Base-by-base conservation (phyloP, 2,888 invertebrate species). In the Polydrusus cervinus region DNA sequence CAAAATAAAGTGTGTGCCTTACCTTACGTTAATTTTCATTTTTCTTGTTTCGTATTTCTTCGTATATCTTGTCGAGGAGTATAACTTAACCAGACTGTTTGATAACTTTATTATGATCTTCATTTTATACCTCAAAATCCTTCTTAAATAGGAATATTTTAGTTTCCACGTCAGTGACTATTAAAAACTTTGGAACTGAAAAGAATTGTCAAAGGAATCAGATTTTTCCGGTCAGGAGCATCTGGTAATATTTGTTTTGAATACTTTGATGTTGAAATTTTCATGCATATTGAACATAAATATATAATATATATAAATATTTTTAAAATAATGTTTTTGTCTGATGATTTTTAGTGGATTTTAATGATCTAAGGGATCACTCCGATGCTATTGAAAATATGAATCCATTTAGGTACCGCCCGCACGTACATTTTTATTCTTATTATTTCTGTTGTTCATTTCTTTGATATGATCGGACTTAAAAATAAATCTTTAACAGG, bases 141-240 rank as follows among this genome's bases (percentile, higher is more conserved):
- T n/a, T 55, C 25, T 25, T 25, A 25, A 25, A n/a, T n/a, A n/a
- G n/a, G 34, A 25, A 18, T 18, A 49, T 38, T 61, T 64, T 45
- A 61, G 51, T 73, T 72, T 73, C 55, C 67, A 68, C 45, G 45
- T 62, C 67, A 62, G 13, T 30, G 18, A 40, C 38, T 51, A 62
- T 51, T 43, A 61, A 45, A 53, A 67, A 51, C 61, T 73, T 67
- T 61, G 53, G 10, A 43, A 14, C 67, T 34, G 73, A 73, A 67
- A 61, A 68, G 73, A 67, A 73, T 73, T 73, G 67, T 40, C 67
- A 73, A 73, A 73, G 67, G 73, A 68, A 34, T 47, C 2, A 51
- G 47, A 49, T 67, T 60, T 66, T 55, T 71, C 25, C 43, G 51
- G 43, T n/a, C 40, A 57, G 45, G 66, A 34, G 51, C 3, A 40